Evolutionary conservation across 2,113 vertebrate genomes (phyloP).

Genomic region (Chloroceryle aenea): DNA sequence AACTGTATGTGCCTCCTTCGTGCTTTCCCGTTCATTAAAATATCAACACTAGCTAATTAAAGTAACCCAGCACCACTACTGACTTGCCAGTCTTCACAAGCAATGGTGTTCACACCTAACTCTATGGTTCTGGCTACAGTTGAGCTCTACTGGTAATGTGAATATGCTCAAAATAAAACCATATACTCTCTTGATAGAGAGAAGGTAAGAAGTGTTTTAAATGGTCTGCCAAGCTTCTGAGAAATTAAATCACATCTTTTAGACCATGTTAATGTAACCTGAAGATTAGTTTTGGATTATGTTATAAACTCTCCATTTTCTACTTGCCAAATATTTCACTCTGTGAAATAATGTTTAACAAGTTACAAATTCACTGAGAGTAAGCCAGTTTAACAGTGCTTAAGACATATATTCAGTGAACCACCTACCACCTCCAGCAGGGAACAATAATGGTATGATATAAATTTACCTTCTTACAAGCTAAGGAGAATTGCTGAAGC

Average conservation of each 20-base stretch:
- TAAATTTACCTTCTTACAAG: neutral
- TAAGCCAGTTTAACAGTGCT: neutral
- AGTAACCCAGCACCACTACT: neutral
- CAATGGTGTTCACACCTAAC: neutral
- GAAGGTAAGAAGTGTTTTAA: neutral
- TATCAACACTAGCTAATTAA: neutral
- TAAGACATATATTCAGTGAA: neutral
- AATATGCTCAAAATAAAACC: neutral
- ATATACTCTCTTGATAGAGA: neutral
- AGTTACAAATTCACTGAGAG: neutral
- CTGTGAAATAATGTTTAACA: neutral
- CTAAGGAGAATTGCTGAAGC: neutral
- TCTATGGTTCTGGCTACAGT: neutral
- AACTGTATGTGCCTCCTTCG: neutral
- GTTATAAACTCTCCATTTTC: neutral
- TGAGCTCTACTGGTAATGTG: neutral
- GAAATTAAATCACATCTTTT: neutral
- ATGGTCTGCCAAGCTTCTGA: neutral
- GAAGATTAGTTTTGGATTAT: neutral
- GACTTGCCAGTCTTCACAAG: neutral
- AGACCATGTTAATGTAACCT: neutral
- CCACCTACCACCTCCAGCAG: neutral
- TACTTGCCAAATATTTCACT: neutral
- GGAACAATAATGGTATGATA: neutral
- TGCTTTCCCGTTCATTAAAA: neutral